Conservation (phyloP, 2,113 vertebrate genomes). For the Diadophis punctatus region DNA sequence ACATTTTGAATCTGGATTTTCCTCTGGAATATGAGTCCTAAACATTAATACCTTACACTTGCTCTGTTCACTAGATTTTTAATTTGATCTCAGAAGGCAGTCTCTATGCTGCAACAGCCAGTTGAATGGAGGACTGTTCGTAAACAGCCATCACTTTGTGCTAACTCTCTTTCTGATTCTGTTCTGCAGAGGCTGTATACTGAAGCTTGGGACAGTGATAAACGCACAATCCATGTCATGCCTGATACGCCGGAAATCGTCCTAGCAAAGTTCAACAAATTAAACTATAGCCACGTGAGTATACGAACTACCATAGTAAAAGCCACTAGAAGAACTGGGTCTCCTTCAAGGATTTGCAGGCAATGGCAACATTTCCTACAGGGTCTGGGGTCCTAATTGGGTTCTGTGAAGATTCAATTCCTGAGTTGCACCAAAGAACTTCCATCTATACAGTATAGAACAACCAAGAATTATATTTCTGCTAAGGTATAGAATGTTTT, state of each 20-base stretch:
- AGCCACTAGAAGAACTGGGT: neutral
- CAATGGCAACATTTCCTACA: neutral
- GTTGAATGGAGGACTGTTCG: neutral
- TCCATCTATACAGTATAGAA: neutral
- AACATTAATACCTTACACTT: neutral
- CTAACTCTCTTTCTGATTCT: neutral
- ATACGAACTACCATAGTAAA: neutral
- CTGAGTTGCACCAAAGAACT: neutral
- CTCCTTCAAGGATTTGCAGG: neutral
- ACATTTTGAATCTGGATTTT: neutral
- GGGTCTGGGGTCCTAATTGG: neutral
- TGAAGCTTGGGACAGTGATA: slow-evolving; percentile 70
- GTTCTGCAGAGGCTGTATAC: slow-evolving; percentile 63
- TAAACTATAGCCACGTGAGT: slow-evolving; percentile 67
- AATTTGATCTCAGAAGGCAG: neutral
- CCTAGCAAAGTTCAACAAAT: slow-evolving; percentile 64
- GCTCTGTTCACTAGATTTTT: neutral
- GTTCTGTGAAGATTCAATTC: neutral
- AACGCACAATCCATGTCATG: slow-evolving; percentile 68
- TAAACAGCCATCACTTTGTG: neutral
- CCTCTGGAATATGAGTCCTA: neutral
- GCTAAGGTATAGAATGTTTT: neutral
- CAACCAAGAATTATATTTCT: neutral
- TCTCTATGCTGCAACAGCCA: neutral
- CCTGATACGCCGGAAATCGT: slow-evolving; percentile 69